Conservation (phyloP, 2,888 invertebrate species). For the Lampropteryx suffumata region DNA sequence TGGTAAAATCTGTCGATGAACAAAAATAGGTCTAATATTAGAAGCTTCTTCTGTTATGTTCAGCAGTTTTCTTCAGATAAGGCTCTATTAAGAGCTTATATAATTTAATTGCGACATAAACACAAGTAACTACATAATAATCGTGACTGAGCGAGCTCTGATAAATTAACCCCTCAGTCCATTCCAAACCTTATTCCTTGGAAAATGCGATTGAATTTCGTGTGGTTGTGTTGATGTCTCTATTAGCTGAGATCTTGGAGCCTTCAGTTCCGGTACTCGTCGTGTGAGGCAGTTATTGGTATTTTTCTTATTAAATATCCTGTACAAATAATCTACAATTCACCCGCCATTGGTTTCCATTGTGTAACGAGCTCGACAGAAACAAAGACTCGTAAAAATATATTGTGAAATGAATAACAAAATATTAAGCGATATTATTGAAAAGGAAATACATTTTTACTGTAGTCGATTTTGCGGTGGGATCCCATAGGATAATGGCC, state of each 20-base stretch:
- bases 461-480: no score
- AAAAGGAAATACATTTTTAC: background rate
- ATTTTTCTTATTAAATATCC: conserved; percentile 44
- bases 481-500: no score
- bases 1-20: no score
- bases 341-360: conserved; percentile 19
- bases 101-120: conserved; percentile 41
- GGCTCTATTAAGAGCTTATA: conserved; percentile 40
- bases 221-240: conserved; percentile 9
- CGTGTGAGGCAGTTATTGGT: conserved; percentile 39
- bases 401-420: conserved; percentile 1
- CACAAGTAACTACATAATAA: conserved; percentile 36
- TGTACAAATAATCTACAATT: conserved; percentile 36
- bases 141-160: conserved; percentile 19
- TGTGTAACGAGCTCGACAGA: conserved; percentile 24
- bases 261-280: conserved; percentile 36
- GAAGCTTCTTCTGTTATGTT: background rate
- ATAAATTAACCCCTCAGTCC: conserved; percentile 7
- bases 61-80: conserved; percentile 17
- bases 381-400: conserved; percentile 10
- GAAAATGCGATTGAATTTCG: conserved; percentile 6
- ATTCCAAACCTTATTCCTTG: conserved; percentile 13
- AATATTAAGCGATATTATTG: background rate
- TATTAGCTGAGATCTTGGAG: conserved; percentile 19
- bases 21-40: background rate